Conservation (phyloP, 37 sponge, comb jelly and placozoan species). For the Beroe ovata region DNA sequence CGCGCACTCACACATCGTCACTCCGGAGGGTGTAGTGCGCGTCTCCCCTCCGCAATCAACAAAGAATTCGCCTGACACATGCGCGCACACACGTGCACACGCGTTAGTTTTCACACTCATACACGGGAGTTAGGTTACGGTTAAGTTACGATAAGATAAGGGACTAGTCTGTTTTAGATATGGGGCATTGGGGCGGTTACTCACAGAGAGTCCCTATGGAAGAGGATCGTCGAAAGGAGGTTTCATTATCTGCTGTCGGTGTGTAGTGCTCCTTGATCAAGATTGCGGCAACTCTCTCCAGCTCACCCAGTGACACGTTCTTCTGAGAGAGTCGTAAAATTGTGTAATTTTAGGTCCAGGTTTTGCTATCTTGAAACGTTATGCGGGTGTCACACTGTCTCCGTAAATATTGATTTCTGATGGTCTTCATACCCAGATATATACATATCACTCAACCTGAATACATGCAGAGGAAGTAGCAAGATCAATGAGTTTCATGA, state of each 20-base stretch:
- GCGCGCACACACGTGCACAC: not conserved
- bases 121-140: no score
- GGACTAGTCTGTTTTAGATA: no score
- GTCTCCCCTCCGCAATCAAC: slow-evolving; percentile 22
- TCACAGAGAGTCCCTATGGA: slow-evolving; percentile 9
- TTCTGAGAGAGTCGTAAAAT: slow-evolving; percentile 40
- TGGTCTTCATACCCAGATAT: no score
- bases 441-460: no score
- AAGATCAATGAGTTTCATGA: slow-evolving; percentile 34
- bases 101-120: no score
- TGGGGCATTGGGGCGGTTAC: no score
- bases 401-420: no score
- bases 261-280: slow-evolving; percentile 55
- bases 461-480: slow-evolving; percentile 49
- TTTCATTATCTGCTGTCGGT: slow-evolving; percentile 1
- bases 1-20: slow-evolving; percentile 51
- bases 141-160: no score
- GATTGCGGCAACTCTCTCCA: slow-evolving; percentile 49
- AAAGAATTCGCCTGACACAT: slow-evolving; percentile 64
- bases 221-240: not conserved
- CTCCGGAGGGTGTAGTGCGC: slow-evolving; percentile 3
- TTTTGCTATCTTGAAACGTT: no score
- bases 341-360: no score
- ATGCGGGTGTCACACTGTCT: no score
- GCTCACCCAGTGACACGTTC: slow-evolving; percentile 21